Evolutionary conservation across 2,888 invertebrate species (phyloP).

Genomic region (Quadriops clusia): DNA sequence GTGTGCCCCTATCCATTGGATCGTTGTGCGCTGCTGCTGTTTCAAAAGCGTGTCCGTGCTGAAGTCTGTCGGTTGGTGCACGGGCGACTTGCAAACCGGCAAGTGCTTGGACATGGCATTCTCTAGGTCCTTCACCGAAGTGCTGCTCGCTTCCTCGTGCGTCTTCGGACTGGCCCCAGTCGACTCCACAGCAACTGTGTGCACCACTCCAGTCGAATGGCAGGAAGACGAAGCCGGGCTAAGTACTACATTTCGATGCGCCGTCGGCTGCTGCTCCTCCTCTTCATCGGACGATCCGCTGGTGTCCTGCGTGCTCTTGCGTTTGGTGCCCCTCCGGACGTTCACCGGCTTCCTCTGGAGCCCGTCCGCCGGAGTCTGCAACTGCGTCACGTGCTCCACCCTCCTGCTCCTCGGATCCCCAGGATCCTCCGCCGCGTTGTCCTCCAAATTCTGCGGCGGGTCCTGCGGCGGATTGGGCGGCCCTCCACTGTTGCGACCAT

Average conservation of each 20-base stretch:
- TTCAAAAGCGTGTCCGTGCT: conserved; percentile 75
- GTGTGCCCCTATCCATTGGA: conserved; percentile 86
- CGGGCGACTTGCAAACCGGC: conserved; percentile 48
- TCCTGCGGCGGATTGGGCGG: conserved; percentile 41
- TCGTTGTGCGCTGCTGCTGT: conserved; percentile 70
- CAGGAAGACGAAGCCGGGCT: conserved; percentile 53
- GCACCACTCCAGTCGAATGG: conserved; percentile 46
- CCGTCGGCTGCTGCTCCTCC: conserved; percentile 28
- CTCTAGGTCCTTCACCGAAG: conserved; percentile 83
- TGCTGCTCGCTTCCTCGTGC: conserved; percentile 35
- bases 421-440: conserved; percentile 32
- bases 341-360: conserved; percentile 29
- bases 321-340: conserved; percentile 44
- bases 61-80: conserved; percentile 74
- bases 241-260: conserved; percentile 36
- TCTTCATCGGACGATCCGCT: conserved; percentile 41
- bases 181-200: conserved; percentile 37
- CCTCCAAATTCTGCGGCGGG: conserved; percentile 33
- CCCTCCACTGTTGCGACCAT: conserved; percentile 45
- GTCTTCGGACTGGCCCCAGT: conserved; percentile 38
- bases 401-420: conserved; percentile 42
- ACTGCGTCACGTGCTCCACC: conserved; percentile 40
- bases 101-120: conserved; percentile 95
- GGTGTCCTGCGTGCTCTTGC: conserved; percentile 45
- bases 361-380: conserved; percentile 32